A percentile compares a stretch with the other conserved stretches of the same genome.
Conservation (phyloP, 1,140 invertebrate species). For the Drosophila gunungcola region DNA sequence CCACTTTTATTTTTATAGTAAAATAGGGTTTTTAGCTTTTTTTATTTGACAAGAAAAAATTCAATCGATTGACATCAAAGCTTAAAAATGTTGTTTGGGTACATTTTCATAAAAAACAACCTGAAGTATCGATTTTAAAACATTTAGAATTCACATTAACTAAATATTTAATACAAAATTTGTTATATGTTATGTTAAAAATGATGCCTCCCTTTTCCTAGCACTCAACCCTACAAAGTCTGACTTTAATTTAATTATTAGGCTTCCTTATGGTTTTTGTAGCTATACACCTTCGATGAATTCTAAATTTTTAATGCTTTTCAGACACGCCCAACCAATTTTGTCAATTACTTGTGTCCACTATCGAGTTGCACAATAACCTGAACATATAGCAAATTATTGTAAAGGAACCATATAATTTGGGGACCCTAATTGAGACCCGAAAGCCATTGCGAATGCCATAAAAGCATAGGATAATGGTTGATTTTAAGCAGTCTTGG, state of each 20-base stretch:
- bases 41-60: too few relatives aligned
- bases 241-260: conserved; percentile 15
- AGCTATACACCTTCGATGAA: conserved; percentile 16
- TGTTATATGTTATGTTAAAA: too few relatives aligned
- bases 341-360: conserved; percentile 45
- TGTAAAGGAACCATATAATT: conserved; percentile 65
- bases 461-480: conserved; percentile 39
- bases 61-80: too few relatives aligned
- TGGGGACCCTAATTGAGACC: conserved; percentile 52
- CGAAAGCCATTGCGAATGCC: conserved; percentile 24
- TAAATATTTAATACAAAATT: too few relatives aligned
- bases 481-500: conserved; percentile 30
- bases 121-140: too few relatives aligned
- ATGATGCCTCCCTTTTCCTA: background rate
- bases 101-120: too few relatives aligned
- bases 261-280: background rate
- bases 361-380: conserved; percentile 56
- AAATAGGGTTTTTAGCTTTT: too few relatives aligned
- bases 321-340: conserved; percentile 48
- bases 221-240: background rate
- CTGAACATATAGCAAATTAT: conserved; percentile 55
- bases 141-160: too few relatives aligned
- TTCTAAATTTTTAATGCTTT: conserved; percentile 67
- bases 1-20: too few relatives aligned
- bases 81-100: too few relatives aligned